phyloP scores from a whole-genome alignment of 2,888 invertebrate species.

The Melanargia galathea region DNA sequence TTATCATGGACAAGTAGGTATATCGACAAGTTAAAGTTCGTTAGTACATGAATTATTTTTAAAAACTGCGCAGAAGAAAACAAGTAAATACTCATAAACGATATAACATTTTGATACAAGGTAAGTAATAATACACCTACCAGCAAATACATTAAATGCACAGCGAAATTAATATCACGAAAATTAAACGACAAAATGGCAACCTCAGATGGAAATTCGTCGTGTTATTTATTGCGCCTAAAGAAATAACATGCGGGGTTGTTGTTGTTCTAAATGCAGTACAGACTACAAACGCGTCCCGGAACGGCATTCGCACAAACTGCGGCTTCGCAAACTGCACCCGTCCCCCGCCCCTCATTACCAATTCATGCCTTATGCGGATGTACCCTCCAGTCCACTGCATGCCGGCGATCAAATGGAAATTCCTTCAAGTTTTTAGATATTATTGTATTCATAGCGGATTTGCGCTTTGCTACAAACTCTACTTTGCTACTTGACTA shows the following conservation, averaged over 20 bases:
- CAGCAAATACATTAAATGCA: background rate
- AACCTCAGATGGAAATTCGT: slow-evolving; percentile 26
- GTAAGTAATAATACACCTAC: background rate
- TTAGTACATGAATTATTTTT: too few species aligned
- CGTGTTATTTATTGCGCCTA: slow-evolving; percentile 30
- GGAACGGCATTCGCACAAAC: slow-evolving; percentile 44
- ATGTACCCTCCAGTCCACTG: slow-evolving; percentile 47
- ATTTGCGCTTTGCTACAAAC: background rate
- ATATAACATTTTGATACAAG: too few species aligned
- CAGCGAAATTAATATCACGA: background rate
- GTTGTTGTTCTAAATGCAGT: slow-evolving; percentile 46
- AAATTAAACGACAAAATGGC: slow-evolving; percentile 22
- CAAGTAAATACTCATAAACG: too few species aligned
- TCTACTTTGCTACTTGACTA: slow-evolving; percentile 5
- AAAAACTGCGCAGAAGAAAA: too few species aligned
- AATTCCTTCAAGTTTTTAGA: slow-evolving; percentile 35
- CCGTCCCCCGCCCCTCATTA: slow-evolving; percentile 57
- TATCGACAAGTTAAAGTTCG: too few species aligned
- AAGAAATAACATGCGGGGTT: slow-evolving; percentile 41
- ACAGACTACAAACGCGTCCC: slow-evolving; percentile 42
- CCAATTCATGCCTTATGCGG: slow-evolving; percentile 64
- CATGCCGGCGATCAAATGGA: slow-evolving; percentile 52
- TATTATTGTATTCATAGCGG: slow-evolving; percentile 13
- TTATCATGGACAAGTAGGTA: background rate
- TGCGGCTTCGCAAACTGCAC: slow-evolving; percentile 57